Evolutionary conservation across 2,888 invertebrate species (phyloP), one percentile per base, ranked within the genome.

Genomic region (Unio pictorum): DNA sequence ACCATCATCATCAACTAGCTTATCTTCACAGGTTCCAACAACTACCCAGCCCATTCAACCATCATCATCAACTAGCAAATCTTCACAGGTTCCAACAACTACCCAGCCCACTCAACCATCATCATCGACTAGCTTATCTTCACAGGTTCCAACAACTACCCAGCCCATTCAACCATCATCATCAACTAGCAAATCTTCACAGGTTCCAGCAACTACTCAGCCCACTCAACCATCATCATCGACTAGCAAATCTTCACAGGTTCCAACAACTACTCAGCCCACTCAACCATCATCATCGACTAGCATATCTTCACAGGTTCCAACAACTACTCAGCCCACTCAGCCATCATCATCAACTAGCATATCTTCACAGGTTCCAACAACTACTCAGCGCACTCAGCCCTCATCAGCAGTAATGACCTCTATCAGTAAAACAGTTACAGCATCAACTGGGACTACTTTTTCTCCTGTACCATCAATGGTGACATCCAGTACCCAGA

Each of bases 121-220:
- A 34, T 20, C 55, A 45, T 28, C 66, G 60, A 56, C 60, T 18
- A 55, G 45, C n/a, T 23, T 30, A 63, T 59, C 59, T 15, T 57
- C 60, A 28, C 45, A 61, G 26, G 64, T 66, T n/a, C 58, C 68
- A 45, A 45, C 75, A 54, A 69, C 69, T 23, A 45, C 62, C 60
- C 54, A 54, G 55, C 61, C 67, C 23, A 54, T 55, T 7, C 57
- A 56, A 54, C 8, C 67, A 4, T 28, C 69, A 59, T 20, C 56
- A 11, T 57, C 67, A 23, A 23, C 61, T 58, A 64, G 63, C 26
- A 62, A 28, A 63, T 58, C 59, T 15, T 57, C 60, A 28, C 45
- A 61, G 26, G 64, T 67, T n/a, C 58, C 66, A 28, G 28, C 75
- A 58, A 69, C 69, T 23, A 45, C 62, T 57, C 54, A 54, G 55